Evolutionary conservation across 1,140 invertebrate genomes (phyloP).

Genomic region (Eciton burchellii): DNA sequence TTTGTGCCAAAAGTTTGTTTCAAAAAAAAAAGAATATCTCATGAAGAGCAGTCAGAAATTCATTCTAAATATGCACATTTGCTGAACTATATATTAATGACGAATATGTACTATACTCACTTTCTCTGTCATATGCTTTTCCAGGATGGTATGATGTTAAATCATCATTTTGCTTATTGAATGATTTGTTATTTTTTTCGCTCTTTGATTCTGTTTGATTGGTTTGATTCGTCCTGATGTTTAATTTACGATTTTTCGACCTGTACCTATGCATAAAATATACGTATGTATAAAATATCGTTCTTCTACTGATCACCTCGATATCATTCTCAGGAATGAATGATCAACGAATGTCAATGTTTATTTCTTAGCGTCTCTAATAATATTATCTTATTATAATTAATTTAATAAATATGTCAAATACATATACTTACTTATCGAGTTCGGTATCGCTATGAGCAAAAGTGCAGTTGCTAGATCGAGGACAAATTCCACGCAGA

Average conservation of each 20-base stretch:
- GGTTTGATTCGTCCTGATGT: conserved; percentile 77
- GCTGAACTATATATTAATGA: conserved; percentile 2
- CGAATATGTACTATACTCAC: conserved; percentile 69
- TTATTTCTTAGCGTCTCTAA: neutral
- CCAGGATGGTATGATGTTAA: conserved; percentile 74
- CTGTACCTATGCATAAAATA: conserved; percentile 84
- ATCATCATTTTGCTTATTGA: conserved; percentile 80
- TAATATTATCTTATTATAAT: neutral
- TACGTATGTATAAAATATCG: no score
- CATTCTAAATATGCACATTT: neutral
- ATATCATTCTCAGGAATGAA: neutral
- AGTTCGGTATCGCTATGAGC: conserved; percentile 96
- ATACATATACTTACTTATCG: conserved; percentile 88
- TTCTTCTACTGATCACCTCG: no score
- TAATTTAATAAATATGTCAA: conserved; percentile 9
- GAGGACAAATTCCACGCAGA: conserved; percentile 92
- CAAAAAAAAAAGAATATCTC: neutral
- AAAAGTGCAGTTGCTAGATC: conserved; percentile 95
- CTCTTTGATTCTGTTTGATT: conserved; percentile 75
- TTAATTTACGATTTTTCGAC: conserved; percentile 87
- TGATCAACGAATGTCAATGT: neutral
- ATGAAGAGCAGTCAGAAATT: neutral
- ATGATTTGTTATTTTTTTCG: conserved; percentile 77
- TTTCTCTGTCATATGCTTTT: conserved; percentile 80
- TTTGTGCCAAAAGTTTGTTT: neutral